phyloP scores from a whole-genome alignment of 2,888 invertebrate species.

The Seira musarum region DNA sequence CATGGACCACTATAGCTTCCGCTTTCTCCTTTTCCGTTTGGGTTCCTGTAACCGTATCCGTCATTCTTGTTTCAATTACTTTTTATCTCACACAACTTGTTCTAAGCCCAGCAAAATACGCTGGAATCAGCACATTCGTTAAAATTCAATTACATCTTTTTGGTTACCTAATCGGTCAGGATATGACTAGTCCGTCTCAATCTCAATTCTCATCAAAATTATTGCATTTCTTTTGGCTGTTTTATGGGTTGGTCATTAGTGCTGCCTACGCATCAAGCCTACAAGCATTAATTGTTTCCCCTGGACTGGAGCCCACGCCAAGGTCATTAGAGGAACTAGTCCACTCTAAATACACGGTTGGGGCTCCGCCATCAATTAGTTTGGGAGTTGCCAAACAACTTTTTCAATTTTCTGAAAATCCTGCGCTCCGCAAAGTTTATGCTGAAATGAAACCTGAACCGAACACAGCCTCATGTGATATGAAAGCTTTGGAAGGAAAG shows the following conservation, averaged over 20 bases:
- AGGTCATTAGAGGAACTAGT: slow-evolving; percentile 20
- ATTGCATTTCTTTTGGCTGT: background rate
- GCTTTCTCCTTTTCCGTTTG: slow-evolving; percentile 7
- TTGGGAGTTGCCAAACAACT: slow-evolving; percentile 32
- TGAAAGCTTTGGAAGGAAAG: background rate
- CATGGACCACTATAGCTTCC: slow-evolving; percentile 24
- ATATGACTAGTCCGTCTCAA: slow-evolving; percentile 7
- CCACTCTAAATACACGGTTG: slow-evolving; percentile 23
- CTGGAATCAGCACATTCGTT: too few species aligned
- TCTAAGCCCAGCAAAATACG: too few species aligned
- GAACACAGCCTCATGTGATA: slow-evolving; percentile 15
- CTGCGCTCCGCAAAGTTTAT: slow-evolving; percentile 20
- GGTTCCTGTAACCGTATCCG: background rate
- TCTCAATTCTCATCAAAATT: slow-evolving; percentile 19
- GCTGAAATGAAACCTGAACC: slow-evolving; percentile 30
- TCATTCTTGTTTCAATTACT: background rate
- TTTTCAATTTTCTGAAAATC: slow-evolving; percentile 35
- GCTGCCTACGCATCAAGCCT: slow-evolving; percentile 15
- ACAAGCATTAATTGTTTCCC: slow-evolving; percentile 33
- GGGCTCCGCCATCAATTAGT: slow-evolving; percentile 31
- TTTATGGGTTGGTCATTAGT: slow-evolving; percentile 23
- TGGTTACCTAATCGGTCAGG: slow-evolving; percentile 20
- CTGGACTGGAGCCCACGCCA: slow-evolving; percentile 14
- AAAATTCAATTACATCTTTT: too few species aligned
- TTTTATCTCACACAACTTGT: too few species aligned